Conservation (phyloP, 2,888 invertebrate genomes). For the Oconnorella tubifera region DNA sequence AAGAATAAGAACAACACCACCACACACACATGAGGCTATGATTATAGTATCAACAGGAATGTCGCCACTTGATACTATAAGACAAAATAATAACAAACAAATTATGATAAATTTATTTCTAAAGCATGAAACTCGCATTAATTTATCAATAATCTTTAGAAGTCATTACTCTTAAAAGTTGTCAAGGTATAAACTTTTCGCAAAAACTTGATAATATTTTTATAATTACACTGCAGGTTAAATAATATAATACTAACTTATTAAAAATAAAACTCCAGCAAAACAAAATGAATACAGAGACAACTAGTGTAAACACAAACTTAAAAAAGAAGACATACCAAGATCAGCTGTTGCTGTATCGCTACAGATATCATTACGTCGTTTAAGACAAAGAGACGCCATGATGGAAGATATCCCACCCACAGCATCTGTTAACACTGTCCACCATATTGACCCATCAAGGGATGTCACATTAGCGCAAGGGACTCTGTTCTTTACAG, state of each 20-base stretch:
- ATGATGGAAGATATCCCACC: neutral
- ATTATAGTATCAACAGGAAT: constrained; percentile 1
- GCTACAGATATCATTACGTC: neutral
- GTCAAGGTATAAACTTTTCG: no score
- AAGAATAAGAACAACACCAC: constrained; percentile 1
- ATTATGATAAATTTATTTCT: neutral
- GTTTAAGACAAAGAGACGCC: neutral
- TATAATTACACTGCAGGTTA: no score
- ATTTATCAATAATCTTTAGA: neutral
- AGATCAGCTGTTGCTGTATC: neutral
- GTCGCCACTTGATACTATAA: neutral
- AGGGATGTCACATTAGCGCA: no score
- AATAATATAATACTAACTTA: no score
- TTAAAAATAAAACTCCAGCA: no score
- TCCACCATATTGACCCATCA: no score
- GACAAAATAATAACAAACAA: neutral
- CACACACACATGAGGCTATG: constrained; percentile 5
- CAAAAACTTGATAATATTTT: no score
- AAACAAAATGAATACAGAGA: no score
- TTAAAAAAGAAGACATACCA: neutral
- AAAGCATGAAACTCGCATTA: neutral
- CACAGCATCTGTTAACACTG: no score
- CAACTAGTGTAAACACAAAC: neutral
- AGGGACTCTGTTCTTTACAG: neutral
- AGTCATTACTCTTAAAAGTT: neutral